phyloP scores from a whole-genome alignment of 1,140 invertebrate genomes.

The Leptoteleia sp. region DNA sequence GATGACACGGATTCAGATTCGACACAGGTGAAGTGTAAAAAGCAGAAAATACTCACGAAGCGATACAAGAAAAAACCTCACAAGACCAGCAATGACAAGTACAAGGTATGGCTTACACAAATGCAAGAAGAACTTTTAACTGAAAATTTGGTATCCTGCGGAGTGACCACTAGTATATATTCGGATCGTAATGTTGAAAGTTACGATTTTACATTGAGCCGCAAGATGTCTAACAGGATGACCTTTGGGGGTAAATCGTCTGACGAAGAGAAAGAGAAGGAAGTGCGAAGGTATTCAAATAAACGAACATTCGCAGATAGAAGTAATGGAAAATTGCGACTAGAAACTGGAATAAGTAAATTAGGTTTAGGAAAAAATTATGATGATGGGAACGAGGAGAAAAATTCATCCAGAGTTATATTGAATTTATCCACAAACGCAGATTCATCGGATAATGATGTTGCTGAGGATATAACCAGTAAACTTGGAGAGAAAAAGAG shows the following conservation, averaged over 20 bases:
- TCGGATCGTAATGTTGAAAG: constrained; percentile 83
- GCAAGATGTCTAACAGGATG: constrained; percentile 71
- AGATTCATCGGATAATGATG: constrained; percentile 82
- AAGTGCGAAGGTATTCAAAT: constrained; percentile 74
- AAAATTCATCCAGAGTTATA: constrained; percentile 81
- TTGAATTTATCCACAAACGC: constrained; percentile 80
- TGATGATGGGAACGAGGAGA: constrained; percentile 79
- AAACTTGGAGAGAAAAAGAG: constrained; percentile 87
- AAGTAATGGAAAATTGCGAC: constrained; percentile 83
- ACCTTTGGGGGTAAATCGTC: constrained; percentile 77
- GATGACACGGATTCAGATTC: constrained; percentile 80
- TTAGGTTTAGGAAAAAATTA: constrained; percentile 73
- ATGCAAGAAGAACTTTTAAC: constrained; percentile 84
- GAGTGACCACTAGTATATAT: constrained; percentile 81
- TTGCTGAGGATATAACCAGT: constrained; percentile 86
- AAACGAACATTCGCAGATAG: constrained; percentile 84
- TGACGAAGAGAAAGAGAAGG: constrained; percentile 74
- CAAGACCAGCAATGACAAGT: constrained; percentile 79
- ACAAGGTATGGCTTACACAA: constrained; percentile 84
- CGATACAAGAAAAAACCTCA: constrained; percentile 64
- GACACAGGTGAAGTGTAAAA: constrained; percentile 68
- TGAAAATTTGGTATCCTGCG: constrained; percentile 83
- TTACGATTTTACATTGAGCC: constrained; percentile 81
- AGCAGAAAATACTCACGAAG: constrained; percentile 77
- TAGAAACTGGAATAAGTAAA: constrained; percentile 78